Conservation (phyloP, 2,113 vertebrate genomes). For the Lutjanus erythropterus region DNA sequence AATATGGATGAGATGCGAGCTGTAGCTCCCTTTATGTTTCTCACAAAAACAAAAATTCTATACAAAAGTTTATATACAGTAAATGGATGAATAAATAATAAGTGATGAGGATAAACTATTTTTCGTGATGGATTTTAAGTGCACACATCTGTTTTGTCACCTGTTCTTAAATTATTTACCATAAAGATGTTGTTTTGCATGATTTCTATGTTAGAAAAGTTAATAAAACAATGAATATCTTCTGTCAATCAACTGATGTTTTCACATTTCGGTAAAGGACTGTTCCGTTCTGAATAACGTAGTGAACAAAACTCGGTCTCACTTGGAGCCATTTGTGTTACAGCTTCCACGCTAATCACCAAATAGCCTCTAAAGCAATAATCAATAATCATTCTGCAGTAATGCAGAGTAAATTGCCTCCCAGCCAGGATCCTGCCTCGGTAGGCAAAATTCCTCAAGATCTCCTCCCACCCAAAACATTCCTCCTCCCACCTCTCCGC, state of each 20-base stretch:
- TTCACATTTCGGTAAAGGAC: no score
- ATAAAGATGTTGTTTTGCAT: no score
- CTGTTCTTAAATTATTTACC: not conserved
- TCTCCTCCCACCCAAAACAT: constrained; percentile 7
- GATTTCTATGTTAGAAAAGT: no score
- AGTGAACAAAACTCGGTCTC: not conserved
- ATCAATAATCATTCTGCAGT: not conserved
- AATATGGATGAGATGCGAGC: no score
- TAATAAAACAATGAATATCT: not conserved
- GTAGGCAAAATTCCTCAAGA: constrained; percentile 27
- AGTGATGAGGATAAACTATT: no score
- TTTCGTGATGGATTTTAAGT: no score
- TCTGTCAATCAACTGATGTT: not conserved
- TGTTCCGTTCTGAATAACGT: no score
- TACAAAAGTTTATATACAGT: no score
- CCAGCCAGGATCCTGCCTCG: not conserved
- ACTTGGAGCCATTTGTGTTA: not conserved
- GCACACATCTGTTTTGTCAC: no score
- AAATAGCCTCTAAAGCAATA: constrained; percentile 10
- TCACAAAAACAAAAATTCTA: no score
- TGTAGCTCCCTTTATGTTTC: no score
- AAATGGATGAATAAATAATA: no score
- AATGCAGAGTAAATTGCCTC: not conserved
- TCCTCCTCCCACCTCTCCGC: constrained; percentile 26
- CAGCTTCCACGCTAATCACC: constrained; percentile 12